A percentile compares a stretch with the other conserved stretches of the same genome.
Conservation (phyloP, 1,140 invertebrate species). For the Nomia melanderi region DNA sequence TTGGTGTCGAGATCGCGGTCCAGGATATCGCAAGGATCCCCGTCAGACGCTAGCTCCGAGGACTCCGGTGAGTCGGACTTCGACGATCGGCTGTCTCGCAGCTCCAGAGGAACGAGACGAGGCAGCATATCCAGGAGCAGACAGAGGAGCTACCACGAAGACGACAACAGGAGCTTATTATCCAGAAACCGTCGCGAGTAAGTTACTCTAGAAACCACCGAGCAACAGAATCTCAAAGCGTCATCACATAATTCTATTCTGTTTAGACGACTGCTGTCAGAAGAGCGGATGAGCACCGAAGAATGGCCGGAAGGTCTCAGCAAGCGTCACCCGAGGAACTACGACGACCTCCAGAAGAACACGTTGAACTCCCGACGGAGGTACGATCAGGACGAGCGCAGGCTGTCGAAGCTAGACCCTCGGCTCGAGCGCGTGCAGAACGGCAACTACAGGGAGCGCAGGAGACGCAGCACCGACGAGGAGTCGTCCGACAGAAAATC, state of each 20-base stretch:
- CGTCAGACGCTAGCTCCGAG: constrained; percentile 78
- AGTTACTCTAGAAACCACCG: neutral
- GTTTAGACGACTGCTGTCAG: constrained; percentile 72
- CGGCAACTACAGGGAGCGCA: constrained; percentile 46
- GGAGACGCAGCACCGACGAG: constrained; percentile 73
- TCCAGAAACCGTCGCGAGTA: constrained; percentile 71
- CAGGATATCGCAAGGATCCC: constrained; percentile 76
- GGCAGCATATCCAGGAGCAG: constrained; percentile 66
- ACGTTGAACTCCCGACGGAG: constrained; percentile 50
- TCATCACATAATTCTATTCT: neutral
- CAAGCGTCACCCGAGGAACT: constrained; percentile 56
- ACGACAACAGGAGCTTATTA: constrained; percentile 66
- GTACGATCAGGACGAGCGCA: constrained; percentile 46
- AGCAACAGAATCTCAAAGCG: no score
- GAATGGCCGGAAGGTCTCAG: constrained; percentile 69
- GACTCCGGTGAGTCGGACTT: constrained; percentile 83
- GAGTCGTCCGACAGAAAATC: constrained; percentile 65
- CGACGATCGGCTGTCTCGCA: constrained; percentile 80
- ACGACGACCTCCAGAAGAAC: constrained; percentile 55
- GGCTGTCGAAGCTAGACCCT: constrained; percentile 24
- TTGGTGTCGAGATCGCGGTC: constrained; percentile 75
- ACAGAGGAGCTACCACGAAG: constrained; percentile 70
- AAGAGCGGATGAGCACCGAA: constrained; percentile 70
- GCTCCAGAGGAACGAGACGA: constrained; percentile 73
- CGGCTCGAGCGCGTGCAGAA: constrained; percentile 48